Evolutionary conservation across 2,797 vertebrate species (phyloP).

Genomic region (Natrix natrix): DNA sequence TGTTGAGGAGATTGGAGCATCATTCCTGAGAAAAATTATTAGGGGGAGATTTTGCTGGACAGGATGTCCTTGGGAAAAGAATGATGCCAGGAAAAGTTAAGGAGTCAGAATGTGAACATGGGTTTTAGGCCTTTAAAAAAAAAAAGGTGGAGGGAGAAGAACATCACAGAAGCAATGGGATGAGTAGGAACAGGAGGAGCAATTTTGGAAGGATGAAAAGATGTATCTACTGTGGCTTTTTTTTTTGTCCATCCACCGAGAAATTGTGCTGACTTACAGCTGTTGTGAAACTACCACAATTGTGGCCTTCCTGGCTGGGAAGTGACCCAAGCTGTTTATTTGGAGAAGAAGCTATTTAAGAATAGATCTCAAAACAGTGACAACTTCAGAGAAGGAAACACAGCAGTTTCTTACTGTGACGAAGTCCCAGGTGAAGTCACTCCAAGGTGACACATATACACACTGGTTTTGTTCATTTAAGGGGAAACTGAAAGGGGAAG

Average conservation of each 20-base stretch:
- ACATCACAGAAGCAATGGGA: neutral
- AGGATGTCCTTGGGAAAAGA: neutral
- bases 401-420: neutral
- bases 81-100: neutral
- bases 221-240: neutral
- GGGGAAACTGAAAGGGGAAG: neutral
- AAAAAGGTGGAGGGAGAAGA: too few species aligned
- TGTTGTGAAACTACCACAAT: neutral
- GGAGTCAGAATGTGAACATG: neutral
- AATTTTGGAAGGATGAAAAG: neutral
- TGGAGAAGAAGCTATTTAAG: neutral
- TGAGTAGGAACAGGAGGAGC: neutral
- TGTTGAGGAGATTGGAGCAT: neutral
- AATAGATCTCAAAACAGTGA: neutral
- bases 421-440: neutral
- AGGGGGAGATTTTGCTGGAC: neutral
- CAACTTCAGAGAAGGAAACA: neutral
- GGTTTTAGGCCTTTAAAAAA: neutral
- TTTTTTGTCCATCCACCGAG: neutral
- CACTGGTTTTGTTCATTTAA: neutral
- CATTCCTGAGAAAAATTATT: neutral
- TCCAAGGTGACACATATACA: neutral
- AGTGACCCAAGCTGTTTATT: neutral
- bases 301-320: neutral
- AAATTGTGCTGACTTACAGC: neutral